Base-by-base conservation (phyloP, 2,797 vertebrate genomes). In the Coregonus suidteri region DNA sequence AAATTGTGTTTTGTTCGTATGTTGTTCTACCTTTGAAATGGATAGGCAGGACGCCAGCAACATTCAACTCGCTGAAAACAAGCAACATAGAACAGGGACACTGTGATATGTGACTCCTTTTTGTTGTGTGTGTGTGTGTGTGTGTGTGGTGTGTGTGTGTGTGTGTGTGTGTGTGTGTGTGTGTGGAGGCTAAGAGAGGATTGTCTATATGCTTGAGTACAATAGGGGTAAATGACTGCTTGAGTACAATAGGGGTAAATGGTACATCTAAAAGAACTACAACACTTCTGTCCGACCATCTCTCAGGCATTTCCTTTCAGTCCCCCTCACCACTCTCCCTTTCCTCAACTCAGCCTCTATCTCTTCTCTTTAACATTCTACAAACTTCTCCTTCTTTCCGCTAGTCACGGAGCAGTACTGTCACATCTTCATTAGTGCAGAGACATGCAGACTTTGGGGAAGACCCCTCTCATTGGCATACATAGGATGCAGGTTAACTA, bases 341-440 rank as follows among this genome's bases (percentile, higher is more conserved):
- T 13, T 5, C 62, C 25, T 20, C 62, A n/a, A 18, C 66, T 14
- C 66, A 1, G 4, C 25, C n/a, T 53, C n/a, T 25, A 3, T 20
- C 41, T 47, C 25, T 72, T 15, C 25, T 16, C 5, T 54, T 52
- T 54, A 18, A 35, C 25, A 31, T 30, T 34, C 71, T 13, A 9
- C 3, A 6, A 25, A 13, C 72, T 68, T 72, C 68, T 85, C 78
- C 84, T 85, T 66, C 76, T 71, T 74, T 84, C 82, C 83, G 86
- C 83, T 81, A 87, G 86, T 90, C 89, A 87, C 81, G 76, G 88
- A 18, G 59, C 74, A 85, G 87, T 83, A 88, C 90, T 90, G 91
- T 92, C 93, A 93, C 89, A 89, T 91, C 93, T 92, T 93, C 93
- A 91, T 93, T 93, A 93, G 91, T 81, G 89, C 81, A 82, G 86